Evolutionary conservation across 92 coral and sea anemone species (phyloP), one percentile per base, ranked within the genome.

Genomic region (Pocillopora grandis): DNA sequence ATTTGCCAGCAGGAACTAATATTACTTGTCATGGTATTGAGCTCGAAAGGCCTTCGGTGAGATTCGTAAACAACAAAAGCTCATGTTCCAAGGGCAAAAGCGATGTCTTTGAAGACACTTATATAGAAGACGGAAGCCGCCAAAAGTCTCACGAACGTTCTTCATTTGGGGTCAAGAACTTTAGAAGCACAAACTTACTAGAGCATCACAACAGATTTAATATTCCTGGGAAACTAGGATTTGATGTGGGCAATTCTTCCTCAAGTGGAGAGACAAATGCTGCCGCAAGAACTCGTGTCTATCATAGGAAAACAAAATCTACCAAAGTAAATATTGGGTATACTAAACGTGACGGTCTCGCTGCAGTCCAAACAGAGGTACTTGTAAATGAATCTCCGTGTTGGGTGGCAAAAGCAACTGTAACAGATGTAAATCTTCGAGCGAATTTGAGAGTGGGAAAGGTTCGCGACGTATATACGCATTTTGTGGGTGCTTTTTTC

Each of bases 231-330:
- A 65, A 49, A 64, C 10, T 55, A 64, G 83, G 12, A 21, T 48
- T 14, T 10, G 73, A 65, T 14, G 2, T 8, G 7, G 58, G 19
- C 13, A 65, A 12, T 9, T 49, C 61, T 73, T 73, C 31, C 16
- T 48, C 73, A 1, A 19, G 2, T 19, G 31, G 19, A 13, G 19
- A 69, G n/a, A 13, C 74, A 78, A 62, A 37, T 49, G 52, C 21
- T 42, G 83, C 62, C 9, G 83, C 83, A 36, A 78, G 83, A 61
- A 78, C 71, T 42, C 60, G 83, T 8, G 62, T 65, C 10, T 78
- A 78, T 31, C 6, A 64, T 16, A 5, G 83, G 63, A 78, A 64
- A 37, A 19, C 83, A 23, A 36, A 21, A 19, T 7, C n/a, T 19
- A 64, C 36, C 13, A 66, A 37, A 37, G 58, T 37, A 64, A 20